Evolutionary conservation across 2,113 vertebrate genomes (phyloP), one percentile per base, ranked within the genome.

Genomic region (Sialia sialis): DNA sequence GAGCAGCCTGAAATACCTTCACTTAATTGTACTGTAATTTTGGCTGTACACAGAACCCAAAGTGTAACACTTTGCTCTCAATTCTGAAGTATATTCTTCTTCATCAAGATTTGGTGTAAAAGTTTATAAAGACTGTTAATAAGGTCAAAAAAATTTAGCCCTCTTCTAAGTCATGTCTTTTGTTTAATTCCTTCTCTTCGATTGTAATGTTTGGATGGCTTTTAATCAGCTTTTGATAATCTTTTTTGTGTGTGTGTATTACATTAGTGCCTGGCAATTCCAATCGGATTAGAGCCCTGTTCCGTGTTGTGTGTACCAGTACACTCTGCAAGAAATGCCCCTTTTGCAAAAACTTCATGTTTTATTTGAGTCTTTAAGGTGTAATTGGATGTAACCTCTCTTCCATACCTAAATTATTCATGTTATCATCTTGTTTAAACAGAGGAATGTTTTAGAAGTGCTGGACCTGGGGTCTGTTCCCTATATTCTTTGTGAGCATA

Each of bases 191-290:
- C 52, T 75, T 10, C 89, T 96, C 80, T 89, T 92, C 43, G 1
- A 81, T 94, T 95, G 94, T 94, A 89, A 81, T 88, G 94, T 96
- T 96, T 95, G 95, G 96, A 95, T 95, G 94, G 92, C 79, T 95
- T 96, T 96, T 96, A 96, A 96, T 96, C 96, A 94, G 96, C 95
- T 96, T 96, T 84, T 48, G 83, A 48, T 96, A 96, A 96, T 95
- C 96, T 95, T 94, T 91, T 82, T 82, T 67, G 21, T 62, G 15
- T 78, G 48, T 89, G 70, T 96, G 90, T 96, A 84, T 96, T 95
- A 93, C 96, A 94, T 94, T 95, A 92, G 96, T 86, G 95, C 86
- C 95, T 89, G 89, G 86, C 88, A 81, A 25, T 95, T 96, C 83
- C 94, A 87, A 81, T 95, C 86, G 48, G 94, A 88, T 96, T 97